Evolutionary conservation across 1,140 invertebrate genomes (phyloP), one percentile per base, ranked within the genome.

Genomic region (Acyrthosiphon pisum): DNA sequence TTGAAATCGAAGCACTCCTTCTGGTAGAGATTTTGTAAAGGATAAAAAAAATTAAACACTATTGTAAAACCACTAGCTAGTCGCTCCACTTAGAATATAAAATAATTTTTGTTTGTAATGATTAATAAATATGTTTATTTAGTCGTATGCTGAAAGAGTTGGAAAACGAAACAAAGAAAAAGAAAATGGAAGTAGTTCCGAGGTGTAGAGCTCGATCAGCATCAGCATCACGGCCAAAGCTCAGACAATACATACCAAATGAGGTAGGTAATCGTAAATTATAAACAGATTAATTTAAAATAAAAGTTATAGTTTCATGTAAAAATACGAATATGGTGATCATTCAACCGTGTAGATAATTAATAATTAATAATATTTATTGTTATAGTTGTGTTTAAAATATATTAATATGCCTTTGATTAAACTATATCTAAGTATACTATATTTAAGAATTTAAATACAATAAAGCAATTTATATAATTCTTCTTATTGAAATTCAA

Each of bases 111-210:
- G 30, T n/a, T 76, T n/a, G 30, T 35, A n/a, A n/a, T 76, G 30
- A 76, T 35, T 76, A n/a, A 76, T 76, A 30, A 37, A 41, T 41
- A 8, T 56, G 11, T 90, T 68, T 26, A 60, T 93, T 53, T 56
- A 93, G 91, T 44, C 91, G 91, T 30, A 93, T 93, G 91, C 48
- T 93, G 35, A 93, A 93, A 86, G 91, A 93, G 26, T 56, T 93
- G 23, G 91, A 93, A 93, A 93, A 93, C 91, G 91, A 93, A 93
- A 56, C 68, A 11, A 93, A 93, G 46, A 93, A 86, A 9, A 93
- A 93, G 56, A 53, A 83, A 6, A 93, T 93, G 91, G 91, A 93
- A 18, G 48, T 48, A 18, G 14, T 50, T 56, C 48, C 91, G 0
- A 93, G 81, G 8, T 37, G n/a, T 50, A 93, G 48, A 56, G 37